A percentile compares a stretch with the other conserved stretches of the same genome.
phyloP scores from a whole-genome alignment of 1,140 invertebrate genomes.

The Trichogramma pretiosum region DNA sequence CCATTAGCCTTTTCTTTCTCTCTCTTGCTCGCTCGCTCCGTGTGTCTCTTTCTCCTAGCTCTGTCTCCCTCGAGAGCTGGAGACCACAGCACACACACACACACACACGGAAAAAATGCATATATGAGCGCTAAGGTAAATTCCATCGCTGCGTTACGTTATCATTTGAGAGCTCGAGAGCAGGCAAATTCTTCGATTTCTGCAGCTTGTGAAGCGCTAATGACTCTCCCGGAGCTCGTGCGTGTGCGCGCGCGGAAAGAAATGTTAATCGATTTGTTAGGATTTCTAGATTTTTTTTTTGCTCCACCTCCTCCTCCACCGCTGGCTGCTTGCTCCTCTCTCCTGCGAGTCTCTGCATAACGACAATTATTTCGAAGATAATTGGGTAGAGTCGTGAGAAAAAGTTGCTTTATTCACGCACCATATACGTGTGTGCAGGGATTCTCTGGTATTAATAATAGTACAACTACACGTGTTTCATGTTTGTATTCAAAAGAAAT shows the following conservation, averaged over 20 bases:
- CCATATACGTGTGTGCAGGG: too few species aligned
- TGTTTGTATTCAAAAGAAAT: conserved; percentile 12
- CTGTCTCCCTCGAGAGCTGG: too few species aligned
- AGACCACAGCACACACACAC: conserved; percentile 35
- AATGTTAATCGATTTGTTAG: conserved; percentile 16
- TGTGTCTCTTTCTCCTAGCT: too few species aligned
- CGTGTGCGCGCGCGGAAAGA: not conserved
- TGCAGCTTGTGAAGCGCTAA: too few species aligned
- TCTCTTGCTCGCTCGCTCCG: too few species aligned
- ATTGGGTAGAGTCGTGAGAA: too few species aligned
- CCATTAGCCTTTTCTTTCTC: conserved; percentile 43
- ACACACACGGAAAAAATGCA: conserved; percentile 35
- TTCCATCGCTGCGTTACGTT: conserved; percentile 33
- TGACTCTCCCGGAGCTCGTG: not conserved
- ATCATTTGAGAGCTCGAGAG: conserved; percentile 22
- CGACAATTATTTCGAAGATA: conserved; percentile 6
- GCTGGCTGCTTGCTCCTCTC: too few species aligned
- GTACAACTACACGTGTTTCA: conserved; percentile 4
- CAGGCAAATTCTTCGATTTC: too few species aligned
- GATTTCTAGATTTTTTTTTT: too few species aligned
- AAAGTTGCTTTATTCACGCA: too few species aligned
- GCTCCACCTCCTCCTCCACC: not conserved
- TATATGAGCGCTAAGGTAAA: conserved; percentile 32
- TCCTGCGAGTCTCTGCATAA: too few species aligned
- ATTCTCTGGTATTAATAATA: too few species aligned